Evolutionary conservation across 2,797 vertebrate species (phyloP).

Genomic region (Phalloptychus januarius): DNA sequence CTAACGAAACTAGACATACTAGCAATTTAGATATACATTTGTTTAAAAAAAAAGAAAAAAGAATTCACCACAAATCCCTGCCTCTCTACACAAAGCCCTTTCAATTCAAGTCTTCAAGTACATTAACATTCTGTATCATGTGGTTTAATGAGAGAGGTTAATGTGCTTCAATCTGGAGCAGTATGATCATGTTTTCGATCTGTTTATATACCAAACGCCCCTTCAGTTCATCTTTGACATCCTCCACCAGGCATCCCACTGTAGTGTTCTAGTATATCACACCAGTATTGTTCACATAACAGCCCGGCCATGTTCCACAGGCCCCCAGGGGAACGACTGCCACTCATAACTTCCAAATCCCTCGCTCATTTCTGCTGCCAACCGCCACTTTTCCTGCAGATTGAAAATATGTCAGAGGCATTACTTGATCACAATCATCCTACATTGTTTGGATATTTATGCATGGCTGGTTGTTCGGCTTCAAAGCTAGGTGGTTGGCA

Average conservation of each 20-base stretch:
- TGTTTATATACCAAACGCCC: constrained; percentile 38
- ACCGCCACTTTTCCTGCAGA: constrained; percentile 42
- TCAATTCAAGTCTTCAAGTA: not conserved
- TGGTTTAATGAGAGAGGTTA: constrained; percentile 28
- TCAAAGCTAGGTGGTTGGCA: constrained; percentile 35
- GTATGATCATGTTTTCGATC: constrained; percentile 47
- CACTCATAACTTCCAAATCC: constrained; percentile 58
- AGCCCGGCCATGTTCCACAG: constrained; percentile 62
- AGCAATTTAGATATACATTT: not conserved
- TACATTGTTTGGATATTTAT: constrained; percentile 46
- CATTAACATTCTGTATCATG: constrained; percentile 23
- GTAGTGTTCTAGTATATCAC: constrained; percentile 59
- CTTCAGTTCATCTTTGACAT: constrained; percentile 21
- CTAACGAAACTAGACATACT: not conserved
- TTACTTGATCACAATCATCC: constrained; percentile 43
- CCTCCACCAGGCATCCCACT: constrained; percentile 30
- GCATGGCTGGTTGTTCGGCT: constrained; percentile 7
- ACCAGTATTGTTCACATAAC: constrained; percentile 54
- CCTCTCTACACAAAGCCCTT: not conserved
- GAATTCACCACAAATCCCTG: not conserved
- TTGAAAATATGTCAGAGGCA: constrained; percentile 49
- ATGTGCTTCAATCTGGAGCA: constrained; percentile 45
- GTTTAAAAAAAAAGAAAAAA: not conserved
- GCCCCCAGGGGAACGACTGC: constrained; percentile 48
- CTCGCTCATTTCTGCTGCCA: constrained; percentile 53